These are phyloP conservation scores for Neoaliturus tenellus DNA, from an alignment of 2,888 invertebrate genomes.

Conservation along the genomic window DNA sequence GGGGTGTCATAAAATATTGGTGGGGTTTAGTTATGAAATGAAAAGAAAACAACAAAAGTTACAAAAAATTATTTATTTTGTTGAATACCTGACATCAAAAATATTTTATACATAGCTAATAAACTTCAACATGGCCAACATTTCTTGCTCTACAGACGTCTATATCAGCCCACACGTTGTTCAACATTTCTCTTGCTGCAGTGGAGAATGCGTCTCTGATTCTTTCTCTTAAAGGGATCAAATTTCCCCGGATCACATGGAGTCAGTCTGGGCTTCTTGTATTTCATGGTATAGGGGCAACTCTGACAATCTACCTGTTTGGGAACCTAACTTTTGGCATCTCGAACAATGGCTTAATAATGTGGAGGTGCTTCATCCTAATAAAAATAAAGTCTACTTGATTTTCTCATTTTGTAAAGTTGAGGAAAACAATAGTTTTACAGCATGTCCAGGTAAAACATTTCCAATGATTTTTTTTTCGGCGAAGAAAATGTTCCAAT, in stretches of 20 bases:
- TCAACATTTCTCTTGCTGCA: conserved; percentile 41
- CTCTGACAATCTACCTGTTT: conserved; percentile 44
- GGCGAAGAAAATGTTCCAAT: conserved; percentile 47
- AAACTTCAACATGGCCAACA: conserved; percentile 26
- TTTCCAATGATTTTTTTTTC: conserved; percentile 42
- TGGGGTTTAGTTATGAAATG: no score
- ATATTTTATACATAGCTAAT: conserved; percentile 36
- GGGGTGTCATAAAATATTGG: no score
- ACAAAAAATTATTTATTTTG: no score
- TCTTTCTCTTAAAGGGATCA: conserved; percentile 37
- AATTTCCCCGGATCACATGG: conserved; percentile 22
- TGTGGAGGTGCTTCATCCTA: conserved; percentile 50
- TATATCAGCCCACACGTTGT: conserved; percentile 45
- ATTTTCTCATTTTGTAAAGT: conserved; percentile 39
- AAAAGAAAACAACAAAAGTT: no score
- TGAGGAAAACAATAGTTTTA: conserved; percentile 54
- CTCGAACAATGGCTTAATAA: conserved; percentile 48
- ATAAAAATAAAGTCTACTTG: conserved; percentile 36
- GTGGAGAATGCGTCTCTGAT: conserved; percentile 28
- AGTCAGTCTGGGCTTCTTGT: conserved; percentile 36
- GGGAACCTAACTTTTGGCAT: conserved; percentile 37
- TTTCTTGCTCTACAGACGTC: conserved; percentile 49
- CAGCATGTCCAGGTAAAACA: conserved; percentile 53
- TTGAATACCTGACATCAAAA: conserved; percentile 39
- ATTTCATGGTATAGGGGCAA: conserved; percentile 36